Evolutionary conservation across 1,140 invertebrate genomes (phyloP), one percentile per base, ranked within the genome.

Genomic region (Brachionus plicatilis): DNA sequence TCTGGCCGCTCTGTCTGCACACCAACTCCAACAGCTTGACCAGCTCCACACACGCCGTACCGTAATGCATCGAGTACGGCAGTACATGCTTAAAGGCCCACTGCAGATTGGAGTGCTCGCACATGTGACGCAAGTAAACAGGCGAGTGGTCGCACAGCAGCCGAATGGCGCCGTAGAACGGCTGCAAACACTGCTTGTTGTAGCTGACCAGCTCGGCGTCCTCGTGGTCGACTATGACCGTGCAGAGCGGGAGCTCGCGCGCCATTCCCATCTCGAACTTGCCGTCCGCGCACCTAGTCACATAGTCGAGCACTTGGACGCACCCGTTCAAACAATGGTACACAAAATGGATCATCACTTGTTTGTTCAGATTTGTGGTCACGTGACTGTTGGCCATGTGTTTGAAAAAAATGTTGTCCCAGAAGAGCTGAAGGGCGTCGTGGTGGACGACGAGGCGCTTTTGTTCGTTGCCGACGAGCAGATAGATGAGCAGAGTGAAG

Each of bases 161-260:
- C 11, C 60, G 45, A 14, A 83, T 50, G 17, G 33, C 70, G 37
- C 33, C 60, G 45, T 70, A 83, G 37, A 70, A 83, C n/a, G 60
- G 60, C 14, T 68, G 60, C 29, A 83, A 20, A 70, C 60, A 83
- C 41, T 68, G 60, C 1, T 66, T 37, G 27, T 83, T 83, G 20
- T 70, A 83, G 37, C 17, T 47, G 11, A 83, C 41, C 37, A 83
- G 47, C 17, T 83, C 82, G n/a, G 8, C 14, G 27, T 83, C 68
- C 47, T 83, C 82, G 47, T 83, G 82, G 43, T 83, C 82, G 17
- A 83, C 82, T 12, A 83, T 43, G n/a, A 83, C 60, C 11, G 60
- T 68, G 47, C 82, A 83, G 2, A 83, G 17, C 4, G 82, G 82
- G 1, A 83, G 37, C 29, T 83, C 79, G 0, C 2, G 11, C 2